phyloP scores from a whole-genome alignment of 2,888 invertebrate genomes.

The Melinaea menophilus region DNA sequence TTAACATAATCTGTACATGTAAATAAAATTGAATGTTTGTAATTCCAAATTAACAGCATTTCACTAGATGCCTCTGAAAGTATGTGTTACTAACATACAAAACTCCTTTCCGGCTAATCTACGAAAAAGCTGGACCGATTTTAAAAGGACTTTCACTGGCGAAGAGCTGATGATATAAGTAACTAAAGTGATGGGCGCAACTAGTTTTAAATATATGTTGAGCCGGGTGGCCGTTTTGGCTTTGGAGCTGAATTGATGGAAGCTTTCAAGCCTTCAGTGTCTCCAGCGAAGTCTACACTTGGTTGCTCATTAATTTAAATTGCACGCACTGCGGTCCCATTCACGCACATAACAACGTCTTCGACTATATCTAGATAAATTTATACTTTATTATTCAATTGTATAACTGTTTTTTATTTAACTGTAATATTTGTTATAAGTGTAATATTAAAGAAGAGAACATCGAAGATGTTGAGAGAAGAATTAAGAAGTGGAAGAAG shows the following conservation, averaged over 20 bases:
- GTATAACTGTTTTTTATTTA: slow-evolving; percentile 7
- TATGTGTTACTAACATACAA: too few species aligned
- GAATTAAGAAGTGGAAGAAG: slow-evolving; percentile 36
- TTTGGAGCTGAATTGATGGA: slow-evolving; percentile 6
- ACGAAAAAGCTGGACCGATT: too few species aligned
- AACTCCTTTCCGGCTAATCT: too few species aligned
- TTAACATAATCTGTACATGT: too few species aligned
- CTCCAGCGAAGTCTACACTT: slow-evolving; percentile 22
- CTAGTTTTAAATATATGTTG: background rate
- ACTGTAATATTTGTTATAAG: slow-evolving; percentile 21
- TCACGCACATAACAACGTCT: slow-evolving; percentile 14
- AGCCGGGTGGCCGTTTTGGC: background rate
- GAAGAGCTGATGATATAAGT: too few species aligned
- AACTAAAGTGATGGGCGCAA: too few species aligned
- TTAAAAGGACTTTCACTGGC: too few species aligned
- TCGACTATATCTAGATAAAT: background rate
- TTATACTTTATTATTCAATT: slow-evolving; percentile 7
- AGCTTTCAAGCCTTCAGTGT: slow-evolving; percentile 12
- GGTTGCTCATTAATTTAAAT: slow-evolving; percentile 58
- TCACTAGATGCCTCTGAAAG: too few species aligned
- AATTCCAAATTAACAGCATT: too few species aligned
- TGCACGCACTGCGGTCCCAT: slow-evolving; percentile 40
- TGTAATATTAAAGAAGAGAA: background rate
- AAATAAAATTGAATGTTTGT: too few species aligned
- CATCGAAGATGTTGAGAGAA: slow-evolving; percentile 8